Percentiles rank a stretch among this genome's conserved stretches.
Evolutionary conservation across 2,888 invertebrate species (phyloP).

Genomic region (Lochmaea capreae): DNA sequence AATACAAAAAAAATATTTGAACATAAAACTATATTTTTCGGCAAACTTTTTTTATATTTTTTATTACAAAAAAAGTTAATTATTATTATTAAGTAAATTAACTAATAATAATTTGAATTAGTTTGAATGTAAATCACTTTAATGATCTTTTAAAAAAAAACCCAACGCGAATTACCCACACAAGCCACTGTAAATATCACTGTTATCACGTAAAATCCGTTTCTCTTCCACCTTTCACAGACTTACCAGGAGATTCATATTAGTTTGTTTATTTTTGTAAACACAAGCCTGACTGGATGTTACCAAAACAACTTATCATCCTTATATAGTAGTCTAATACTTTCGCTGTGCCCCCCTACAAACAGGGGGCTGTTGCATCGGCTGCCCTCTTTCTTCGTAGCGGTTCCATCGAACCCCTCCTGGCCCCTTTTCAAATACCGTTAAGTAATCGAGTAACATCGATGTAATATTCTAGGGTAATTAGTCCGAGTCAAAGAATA

Average conservation of each 20-base stretch:
- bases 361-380: conserved; percentile 42
- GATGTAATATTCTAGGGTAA: conserved; percentile 36
- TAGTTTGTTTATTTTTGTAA: conserved; percentile 36
- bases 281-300: conserved; percentile 58
- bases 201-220: background rate
- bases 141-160: background rate
- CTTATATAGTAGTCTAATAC: conserved; percentile 60
- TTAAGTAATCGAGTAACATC: conserved; percentile 52
- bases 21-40: too few species aligned
- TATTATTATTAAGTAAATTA: too few species aligned
- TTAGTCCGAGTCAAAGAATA: conserved; percentile 38
- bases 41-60: too few species aligned
- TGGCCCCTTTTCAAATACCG: conserved; percentile 52
- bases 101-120: too few species aligned
- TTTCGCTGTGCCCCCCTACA: conserved; percentile 56
- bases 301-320: conserved; percentile 34
- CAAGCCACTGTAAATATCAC: background rate
- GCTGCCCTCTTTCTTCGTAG: conserved; percentile 29
- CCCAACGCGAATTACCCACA: background rate
- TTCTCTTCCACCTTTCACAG: conserved; percentile 11
- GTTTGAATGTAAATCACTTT: too few species aligned
- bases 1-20: too few species aligned
- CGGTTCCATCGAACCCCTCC: conserved; percentile 32
- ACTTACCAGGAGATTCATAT: conserved; percentile 65
- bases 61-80: too few species aligned